Base-by-base conservation (phyloP, 1,140 invertebrate species). In the Berghia stephanieae region DNA sequence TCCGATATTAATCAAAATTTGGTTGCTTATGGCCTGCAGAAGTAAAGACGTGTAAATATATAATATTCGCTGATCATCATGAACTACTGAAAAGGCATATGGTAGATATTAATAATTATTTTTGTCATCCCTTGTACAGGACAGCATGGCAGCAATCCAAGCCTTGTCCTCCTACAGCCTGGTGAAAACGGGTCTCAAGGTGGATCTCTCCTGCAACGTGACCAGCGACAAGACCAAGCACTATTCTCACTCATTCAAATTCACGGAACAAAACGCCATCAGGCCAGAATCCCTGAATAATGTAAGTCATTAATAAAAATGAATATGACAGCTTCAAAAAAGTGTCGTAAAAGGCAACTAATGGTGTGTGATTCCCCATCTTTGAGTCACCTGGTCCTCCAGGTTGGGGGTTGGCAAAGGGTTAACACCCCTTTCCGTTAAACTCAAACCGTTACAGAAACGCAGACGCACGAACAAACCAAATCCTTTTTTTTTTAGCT, bases 131-230 rank as follows among this genome's bases (percentile, higher is more conserved):
- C 40, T 10, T 13, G 31, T 63, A 21, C 67, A 80, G 79, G 79
- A 80, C 74, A 78, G 70, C 18, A 66, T 77, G 6, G 77, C 60
- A 8, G 79, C 79, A 8, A 80, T 78, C n/a, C 79, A 80, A 31
- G 79, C 79, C 2, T 42, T 80, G 40, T 40, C 77, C 0, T 31
- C 44, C 10, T 80, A 78, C 74, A 78, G 67, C 55, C n/a, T 73
- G 21, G 21, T 34, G 18, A 21, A 63, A 16, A 70, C 38, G 21
- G 21, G 42, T 27, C 34, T 71, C 4, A 40, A 71, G 18, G 67
- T 78, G 13, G 57, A 80, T 57, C 72, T 78, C 1, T 44, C 36
- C 31, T 75, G 76, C n/a, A 75, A 80, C 49, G 72, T 80, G 16
- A 78, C 75, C 40, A 75, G 72, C 18, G 44, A 55, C 16, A 57